These are phyloP conservation scores for Criorhina ranunculi DNA, from an alignment of 2,888 invertebrate genomes.

Conservation along the genomic window DNA sequence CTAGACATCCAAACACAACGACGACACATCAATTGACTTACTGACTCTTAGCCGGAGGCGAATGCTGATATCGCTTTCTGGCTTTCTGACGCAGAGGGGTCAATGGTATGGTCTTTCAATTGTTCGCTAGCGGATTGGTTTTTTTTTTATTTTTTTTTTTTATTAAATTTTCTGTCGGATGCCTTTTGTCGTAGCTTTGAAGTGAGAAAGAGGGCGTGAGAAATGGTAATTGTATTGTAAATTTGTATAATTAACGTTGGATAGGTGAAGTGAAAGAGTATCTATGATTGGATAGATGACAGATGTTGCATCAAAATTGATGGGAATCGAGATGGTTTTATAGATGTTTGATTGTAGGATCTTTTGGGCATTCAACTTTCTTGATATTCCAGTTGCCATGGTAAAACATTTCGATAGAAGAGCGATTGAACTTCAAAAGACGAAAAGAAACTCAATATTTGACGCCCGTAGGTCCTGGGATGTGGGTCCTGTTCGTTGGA, in stretches of 20 bases:
- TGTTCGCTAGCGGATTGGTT: slow-evolving; percentile 5
- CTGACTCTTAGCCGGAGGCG: slow-evolving; percentile 62
- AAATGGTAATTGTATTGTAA: slow-evolving; percentile 6
- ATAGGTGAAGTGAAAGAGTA: not conserved
- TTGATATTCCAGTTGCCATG: no score
- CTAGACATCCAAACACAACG: slow-evolving; percentile 9
- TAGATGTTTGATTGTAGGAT: no score
- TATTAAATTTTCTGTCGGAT: slow-evolving; percentile 20
- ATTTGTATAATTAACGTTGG: slow-evolving; percentile 18
- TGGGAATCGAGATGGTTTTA: not conserved
- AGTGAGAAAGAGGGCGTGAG: not conserved
- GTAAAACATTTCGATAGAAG: no score
- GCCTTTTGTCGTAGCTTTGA: slow-evolving; percentile 8
- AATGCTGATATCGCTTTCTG: slow-evolving; percentile 27
- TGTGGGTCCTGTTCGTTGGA: no score
- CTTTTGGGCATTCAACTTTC: no score
- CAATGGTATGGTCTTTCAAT: slow-evolving; percentile 41
- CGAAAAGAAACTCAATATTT: no score
- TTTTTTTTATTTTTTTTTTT: slow-evolving; percentile 12
- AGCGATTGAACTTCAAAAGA: no score
- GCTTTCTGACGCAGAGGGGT: slow-evolving; percentile 15
- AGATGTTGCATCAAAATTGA: not conserved
- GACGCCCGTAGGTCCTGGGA: no score
- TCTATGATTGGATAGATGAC: not conserved
- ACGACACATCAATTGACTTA: slow-evolving; percentile 67